Evolutionary conservation across 2,888 invertebrate species (phyloP).

Genomic region (Sesamia inferens): DNA sequence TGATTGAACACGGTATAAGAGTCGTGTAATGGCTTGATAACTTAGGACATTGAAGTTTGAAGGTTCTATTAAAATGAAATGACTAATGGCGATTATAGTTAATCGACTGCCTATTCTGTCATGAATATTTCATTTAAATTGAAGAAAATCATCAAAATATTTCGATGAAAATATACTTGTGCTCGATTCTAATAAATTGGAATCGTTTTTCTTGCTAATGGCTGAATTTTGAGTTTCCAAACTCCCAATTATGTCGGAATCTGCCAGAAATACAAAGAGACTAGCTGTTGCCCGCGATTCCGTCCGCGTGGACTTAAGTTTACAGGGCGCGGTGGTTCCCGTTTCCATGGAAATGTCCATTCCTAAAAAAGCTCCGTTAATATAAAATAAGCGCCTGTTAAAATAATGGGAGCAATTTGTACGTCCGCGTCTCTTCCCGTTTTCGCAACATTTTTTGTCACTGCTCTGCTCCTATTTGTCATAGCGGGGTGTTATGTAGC

Average conservation of each 20-base stretch:
- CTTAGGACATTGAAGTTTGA: slow-evolving; percentile 8
- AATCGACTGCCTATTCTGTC: slow-evolving; percentile 24
- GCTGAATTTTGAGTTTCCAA: background rate
- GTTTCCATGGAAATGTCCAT: no score
- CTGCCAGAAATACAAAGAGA: background rate
- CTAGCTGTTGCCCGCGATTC: no score
- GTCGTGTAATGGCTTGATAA: slow-evolving; percentile 38
- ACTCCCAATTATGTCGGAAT: background rate
- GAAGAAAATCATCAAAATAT: slow-evolving; percentile 21
- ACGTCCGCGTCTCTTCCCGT: no score
- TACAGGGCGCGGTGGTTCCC: no score
- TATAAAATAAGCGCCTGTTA: no score
- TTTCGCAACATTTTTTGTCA: no score
- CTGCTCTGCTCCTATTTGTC: no score
- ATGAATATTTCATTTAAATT: slow-evolving; percentile 44
- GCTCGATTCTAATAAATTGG: background rate
- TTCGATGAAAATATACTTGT: background rate
- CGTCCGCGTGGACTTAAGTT: no score
- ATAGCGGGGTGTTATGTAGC: no score
- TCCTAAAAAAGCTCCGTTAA: no score
- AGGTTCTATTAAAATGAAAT: slow-evolving; percentile 29
- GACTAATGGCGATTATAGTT: slow-evolving; percentile 25
- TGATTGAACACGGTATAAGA: slow-evolving; percentile 22
- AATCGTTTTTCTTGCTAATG: background rate
- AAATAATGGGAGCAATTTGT: no score